A percentile compares a stretch with the other conserved stretches of the same genome.
Evolutionary conservation across 2,113 vertebrate species (phyloP).

Genomic region (Plectropomus leopardus): DNA sequence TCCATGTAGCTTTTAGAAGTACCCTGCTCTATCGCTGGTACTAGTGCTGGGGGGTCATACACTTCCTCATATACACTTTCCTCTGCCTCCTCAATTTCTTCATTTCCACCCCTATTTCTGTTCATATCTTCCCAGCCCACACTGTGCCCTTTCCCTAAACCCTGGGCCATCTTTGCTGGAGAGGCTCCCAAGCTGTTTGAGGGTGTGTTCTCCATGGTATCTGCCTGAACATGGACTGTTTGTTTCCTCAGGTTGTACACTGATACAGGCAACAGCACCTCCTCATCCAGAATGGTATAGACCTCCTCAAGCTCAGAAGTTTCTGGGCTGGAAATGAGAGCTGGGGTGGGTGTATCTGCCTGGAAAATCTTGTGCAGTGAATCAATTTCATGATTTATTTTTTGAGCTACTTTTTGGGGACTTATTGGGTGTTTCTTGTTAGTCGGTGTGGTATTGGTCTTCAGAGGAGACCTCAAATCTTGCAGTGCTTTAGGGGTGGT

Average conservation of each 20-base stretch:
- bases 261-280: slow-evolving; percentile 80
- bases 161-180: slow-evolving; percentile 58
- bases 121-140: slow-evolving; percentile 26
- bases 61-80: slow-evolving; percentile 79
- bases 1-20: slow-evolving; percentile 10
- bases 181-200: slow-evolving; percentile 64
- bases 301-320: slow-evolving; percentile 83
- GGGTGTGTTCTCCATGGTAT: slow-evolving; percentile 42
- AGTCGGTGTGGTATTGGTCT: slow-evolving; percentile 8
- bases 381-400: slow-evolving; percentile 30
- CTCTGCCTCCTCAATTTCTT: slow-evolving; percentile 59
- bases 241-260: slow-evolving; percentile 72
- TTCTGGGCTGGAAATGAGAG: slow-evolving; percentile 82
- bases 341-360: slow-evolving; percentile 51
- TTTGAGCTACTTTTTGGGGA: slow-evolving; percentile 58
- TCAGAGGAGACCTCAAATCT: slow-evolving; percentile 50
- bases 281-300: slow-evolving; percentile 84
- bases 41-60: slow-evolving; percentile 44
- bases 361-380: slow-evolving; percentile 40
- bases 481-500: slow-evolving; percentile 39
- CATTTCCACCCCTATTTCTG: slow-evolving; percentile 26
- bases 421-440: slow-evolving; percentile 15
- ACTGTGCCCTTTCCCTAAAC: slow-evolving; percentile 37
- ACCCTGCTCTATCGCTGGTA: slow-evolving; percentile 48
- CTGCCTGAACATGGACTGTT: slow-evolving; percentile 55